These are phyloP conservation scores for Oreocharis arfaki DNA, from an alignment of 2,113 vertebrate genomes.

Conservation along the genomic window DNA sequence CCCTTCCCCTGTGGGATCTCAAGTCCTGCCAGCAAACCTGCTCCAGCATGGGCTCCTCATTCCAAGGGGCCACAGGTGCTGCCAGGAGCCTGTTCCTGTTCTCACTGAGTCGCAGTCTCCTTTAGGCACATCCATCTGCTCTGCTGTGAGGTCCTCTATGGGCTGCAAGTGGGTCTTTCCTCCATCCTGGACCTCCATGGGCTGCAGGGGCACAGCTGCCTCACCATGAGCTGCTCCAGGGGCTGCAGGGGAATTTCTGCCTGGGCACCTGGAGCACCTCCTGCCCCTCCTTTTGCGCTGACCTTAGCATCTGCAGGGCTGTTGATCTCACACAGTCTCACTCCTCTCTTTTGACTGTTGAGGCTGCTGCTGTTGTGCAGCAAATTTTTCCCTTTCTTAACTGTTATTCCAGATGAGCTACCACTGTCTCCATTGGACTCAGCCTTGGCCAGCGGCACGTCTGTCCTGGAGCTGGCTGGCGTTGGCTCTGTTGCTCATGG, in stretches of 20 bases:
- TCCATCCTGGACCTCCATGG: not conserved
- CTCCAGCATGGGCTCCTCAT: not conserved
- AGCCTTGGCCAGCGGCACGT: not conserved
- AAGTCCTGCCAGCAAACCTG: not conserved
- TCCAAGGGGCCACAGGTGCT: not conserved
- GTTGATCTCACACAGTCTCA: not conserved
- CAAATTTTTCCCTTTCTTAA: not conserved
- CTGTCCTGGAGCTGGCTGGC: not conserved
- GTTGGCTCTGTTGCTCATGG: not conserved
- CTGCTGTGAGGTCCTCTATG: not conserved
- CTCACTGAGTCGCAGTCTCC: not conserved
- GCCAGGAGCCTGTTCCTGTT: not conserved
- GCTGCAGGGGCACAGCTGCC: not conserved
- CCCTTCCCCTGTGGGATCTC: not conserved
- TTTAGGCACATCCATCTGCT: not conserved
- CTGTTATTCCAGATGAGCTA: not conserved
- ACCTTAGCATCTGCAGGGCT: not conserved
- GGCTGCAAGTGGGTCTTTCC: not conserved
- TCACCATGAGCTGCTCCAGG: accelerated
- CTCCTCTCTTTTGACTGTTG: not conserved
- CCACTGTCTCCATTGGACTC: not conserved
- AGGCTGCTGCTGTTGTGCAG: not conserved
- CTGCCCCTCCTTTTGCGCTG: not conserved
- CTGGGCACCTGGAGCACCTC: too few species aligned
- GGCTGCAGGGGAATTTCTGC: not conserved